Evolutionary conservation across 2,113 vertebrate species (phyloP).

Genomic region (Passerina amoena): DNA sequence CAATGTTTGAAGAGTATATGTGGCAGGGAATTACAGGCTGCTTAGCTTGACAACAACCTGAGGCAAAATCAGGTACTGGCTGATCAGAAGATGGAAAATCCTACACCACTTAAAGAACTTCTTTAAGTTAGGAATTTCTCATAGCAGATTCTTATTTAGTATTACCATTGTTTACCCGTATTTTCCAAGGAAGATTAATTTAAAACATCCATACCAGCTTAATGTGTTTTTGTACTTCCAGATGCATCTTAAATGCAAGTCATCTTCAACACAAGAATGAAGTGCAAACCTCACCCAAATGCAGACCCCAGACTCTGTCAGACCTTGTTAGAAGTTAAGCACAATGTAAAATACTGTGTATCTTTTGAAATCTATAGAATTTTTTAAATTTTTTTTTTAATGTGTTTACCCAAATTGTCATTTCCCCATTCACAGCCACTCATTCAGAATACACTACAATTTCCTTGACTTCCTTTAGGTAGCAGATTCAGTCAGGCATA

Average conservation of each 20-base stretch:
- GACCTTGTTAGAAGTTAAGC: background rate
- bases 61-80: background rate
- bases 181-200: conserved; percentile 36
- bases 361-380: background rate
- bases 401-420: background rate
- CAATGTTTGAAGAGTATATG: background rate
- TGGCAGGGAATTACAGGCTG: background rate
- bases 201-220: conserved; percentile 4
- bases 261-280: background rate
- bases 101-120: background rate
- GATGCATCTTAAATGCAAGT: background rate
- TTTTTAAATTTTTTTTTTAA: background rate
- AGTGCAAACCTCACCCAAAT: background rate
- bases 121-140: background rate
- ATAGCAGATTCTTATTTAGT: background rate
- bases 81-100: conserved; percentile 43
- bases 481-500: background rate
- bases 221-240: background rate
- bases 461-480: background rate
- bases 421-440: background rate
- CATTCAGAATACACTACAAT: background rate
- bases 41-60: background rate
- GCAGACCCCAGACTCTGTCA: background rate
- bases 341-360: background rate
- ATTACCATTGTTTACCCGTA: conserved; percentile 2